Base-by-base conservation (phyloP, 2,888 invertebrate genomes). In the Diloba caeruleocephala region DNA sequence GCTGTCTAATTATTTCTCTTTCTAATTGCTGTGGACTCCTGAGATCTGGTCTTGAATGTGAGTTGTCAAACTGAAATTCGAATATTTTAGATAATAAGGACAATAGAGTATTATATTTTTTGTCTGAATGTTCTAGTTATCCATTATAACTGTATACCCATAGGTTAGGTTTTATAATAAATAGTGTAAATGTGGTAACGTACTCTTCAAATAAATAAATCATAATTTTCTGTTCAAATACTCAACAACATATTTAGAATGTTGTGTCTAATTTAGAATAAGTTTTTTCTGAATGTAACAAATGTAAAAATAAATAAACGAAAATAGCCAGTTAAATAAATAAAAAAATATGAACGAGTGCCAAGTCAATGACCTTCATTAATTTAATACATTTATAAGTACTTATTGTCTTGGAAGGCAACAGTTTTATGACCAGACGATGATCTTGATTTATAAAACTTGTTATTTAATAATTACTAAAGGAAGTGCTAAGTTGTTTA, bases 11-110 rank as follows among this genome's bases (percentile, higher is more conserved):
- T 54, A 93, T 93, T 76, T 95, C 95, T 70, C 95, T 84, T 82
- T 95, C 95, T 33, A 95, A 75, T 79, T 95, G 95, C 72, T 95
- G 95, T 3, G 95, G 94, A 77, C 95, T 95, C 78, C 95, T 84
- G 36, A 94, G 88, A 76, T 95, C 94, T 26, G 85, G 69, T 74
- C 93, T 85, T 55, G 90, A 93, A 68, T 92, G 89, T 44, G 89
- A 86, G 52, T 88, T 88, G 36, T 93, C 93, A 46, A 89, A 88
- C 94, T 94, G 85, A 33, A 88, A 90, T 48, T 13, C 21, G n/a
- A 31, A 34, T 31, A 42, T 38, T 17, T 41, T 1, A 17, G 6
- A 3, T 15, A 1, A 31, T 41, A 19, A 9, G 13, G n/a, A 21
- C 3, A 5, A 21, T 21, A 1, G n/a, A n/a, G n/a, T n/a, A n/a